phyloP scores from a whole-genome alignment of 2,888 invertebrate species.

The Brenthis daphne region DNA sequence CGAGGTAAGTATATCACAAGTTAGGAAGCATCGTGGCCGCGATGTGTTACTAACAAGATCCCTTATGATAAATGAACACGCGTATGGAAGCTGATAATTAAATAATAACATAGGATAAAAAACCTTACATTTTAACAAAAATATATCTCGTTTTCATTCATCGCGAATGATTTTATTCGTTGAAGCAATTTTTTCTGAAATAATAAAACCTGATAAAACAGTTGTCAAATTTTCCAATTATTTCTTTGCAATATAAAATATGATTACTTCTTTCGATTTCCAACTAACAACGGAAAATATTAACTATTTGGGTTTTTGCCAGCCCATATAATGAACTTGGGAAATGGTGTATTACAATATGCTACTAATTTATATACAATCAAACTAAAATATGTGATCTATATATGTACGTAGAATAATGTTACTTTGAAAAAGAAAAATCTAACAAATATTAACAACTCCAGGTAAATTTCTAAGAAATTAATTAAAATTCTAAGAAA shows the following conservation, averaged over 20 bases:
- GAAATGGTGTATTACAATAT: slow-evolving; percentile 32
- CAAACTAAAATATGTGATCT: slow-evolving; percentile 31
- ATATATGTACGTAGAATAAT: too few species aligned
- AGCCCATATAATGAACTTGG: slow-evolving; percentile 38
- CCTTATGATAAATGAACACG: slow-evolving; percentile 32
- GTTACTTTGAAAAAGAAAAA: too few species aligned
- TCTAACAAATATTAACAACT: too few species aligned
- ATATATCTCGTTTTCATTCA: neutral
- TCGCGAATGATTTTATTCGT: too few species aligned
- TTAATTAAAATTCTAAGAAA: too few species aligned
- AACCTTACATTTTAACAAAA: neutral
- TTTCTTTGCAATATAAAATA: slow-evolving; percentile 6
- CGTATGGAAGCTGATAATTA: slow-evolving; percentile 21
- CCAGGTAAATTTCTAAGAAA: too few species aligned
- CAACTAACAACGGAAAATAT: slow-evolving; percentile 29
- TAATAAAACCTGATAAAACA: neutral
- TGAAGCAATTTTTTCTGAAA: too few species aligned
- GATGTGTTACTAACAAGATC: slow-evolving; percentile 31
- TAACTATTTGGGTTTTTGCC: slow-evolving; percentile 37
- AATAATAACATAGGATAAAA: slow-evolving; percentile 16
- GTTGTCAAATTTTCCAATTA: slow-evolving; percentile 1
- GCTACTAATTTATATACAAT: slow-evolving; percentile 33
- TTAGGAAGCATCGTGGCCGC: slow-evolving; percentile 24
- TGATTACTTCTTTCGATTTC: slow-evolving; percentile 14
- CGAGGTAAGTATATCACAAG: slow-evolving; percentile 29